A percentile compares a stretch with the other conserved stretches of the same genome.
Conservation (phyloP, 2,888 invertebrate species). For the Meteorus colon region DNA sequence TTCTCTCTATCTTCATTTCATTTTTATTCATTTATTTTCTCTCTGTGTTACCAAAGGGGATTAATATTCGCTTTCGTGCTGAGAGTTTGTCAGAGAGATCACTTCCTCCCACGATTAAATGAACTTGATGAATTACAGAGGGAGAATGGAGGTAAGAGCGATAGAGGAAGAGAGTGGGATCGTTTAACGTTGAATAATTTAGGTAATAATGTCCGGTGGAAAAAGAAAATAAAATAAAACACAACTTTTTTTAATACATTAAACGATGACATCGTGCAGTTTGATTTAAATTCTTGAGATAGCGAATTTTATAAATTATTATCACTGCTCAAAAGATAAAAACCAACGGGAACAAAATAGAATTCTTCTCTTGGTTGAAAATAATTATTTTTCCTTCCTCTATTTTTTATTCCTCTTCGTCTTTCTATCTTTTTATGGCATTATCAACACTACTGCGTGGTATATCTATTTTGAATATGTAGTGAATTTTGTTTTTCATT, state of each 20-base stretch:
- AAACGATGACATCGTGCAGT: slow-evolving; percentile 1
- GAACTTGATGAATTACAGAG: slow-evolving; percentile 43
- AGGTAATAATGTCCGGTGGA: slow-evolving; percentile 40
- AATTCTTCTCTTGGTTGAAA: background rate
- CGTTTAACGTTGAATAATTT: slow-evolving; percentile 48
- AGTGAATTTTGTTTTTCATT: background rate
- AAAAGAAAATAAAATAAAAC: background rate
- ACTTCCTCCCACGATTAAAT: slow-evolving; percentile 26
- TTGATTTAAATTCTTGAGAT: slow-evolving; percentile 28
- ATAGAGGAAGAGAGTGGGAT: slow-evolving; percentile 29
- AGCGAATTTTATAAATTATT: slow-evolving; percentile 31
- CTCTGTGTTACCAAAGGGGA: background rate
- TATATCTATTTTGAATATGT: background rate
- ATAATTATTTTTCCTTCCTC: too few species aligned
- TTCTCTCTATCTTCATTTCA: slow-evolving; percentile 4
- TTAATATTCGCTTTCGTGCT: slow-evolving; percentile 1
- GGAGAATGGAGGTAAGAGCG: background rate
- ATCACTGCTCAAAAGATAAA: slow-evolving; percentile 28
- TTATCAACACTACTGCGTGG: background rate
- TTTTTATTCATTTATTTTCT: background rate
- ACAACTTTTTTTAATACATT: background rate
- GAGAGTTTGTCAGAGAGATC: slow-evolving; percentile 13
- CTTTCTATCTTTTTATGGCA: background rate
- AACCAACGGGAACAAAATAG: background rate
- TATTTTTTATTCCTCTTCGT: background rate